Evolutionary conservation across 1,140 invertebrate species (phyloP).

Genomic region (Papilio helenus): DNA sequence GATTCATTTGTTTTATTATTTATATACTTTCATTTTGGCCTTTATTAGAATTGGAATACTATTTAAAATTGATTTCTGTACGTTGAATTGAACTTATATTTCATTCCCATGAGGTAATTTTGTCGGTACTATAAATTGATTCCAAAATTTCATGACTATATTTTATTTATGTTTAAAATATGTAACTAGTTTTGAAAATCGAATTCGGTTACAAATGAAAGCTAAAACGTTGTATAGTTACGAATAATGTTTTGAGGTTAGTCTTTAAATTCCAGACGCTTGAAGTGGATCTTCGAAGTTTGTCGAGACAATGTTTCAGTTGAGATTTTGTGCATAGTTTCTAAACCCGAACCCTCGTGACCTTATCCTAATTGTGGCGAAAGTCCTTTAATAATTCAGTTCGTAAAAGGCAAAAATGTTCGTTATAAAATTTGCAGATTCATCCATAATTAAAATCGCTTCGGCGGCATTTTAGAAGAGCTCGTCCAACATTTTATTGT

Average conservation of each 20-base stretch:
- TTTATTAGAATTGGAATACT: too few species aligned
- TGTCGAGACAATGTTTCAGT: constrained; percentile 28
- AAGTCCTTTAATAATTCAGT: constrained; percentile 37
- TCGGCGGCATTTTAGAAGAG: constrained; percentile 20
- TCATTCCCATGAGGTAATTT: too few species aligned
- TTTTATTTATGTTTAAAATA: too few species aligned
- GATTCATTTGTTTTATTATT: not conserved
- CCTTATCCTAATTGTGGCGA: constrained; percentile 39
- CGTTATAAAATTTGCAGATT: constrained; percentile 37
- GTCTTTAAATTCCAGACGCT: constrained; percentile 30
- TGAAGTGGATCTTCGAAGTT: constrained; percentile 22
- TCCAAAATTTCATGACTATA: too few species aligned
- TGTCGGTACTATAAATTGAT: too few species aligned
- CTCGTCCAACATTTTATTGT: constrained; percentile 33
- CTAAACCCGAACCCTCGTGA: constrained; percentile 28
- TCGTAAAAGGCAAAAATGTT: constrained; percentile 38
- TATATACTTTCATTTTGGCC: too few species aligned
- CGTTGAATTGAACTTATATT: too few species aligned
- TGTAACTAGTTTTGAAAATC: not conserved
- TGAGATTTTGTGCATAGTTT: constrained; percentile 39
- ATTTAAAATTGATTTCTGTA: too few species aligned
- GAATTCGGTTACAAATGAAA: not conserved
- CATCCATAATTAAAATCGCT: constrained; percentile 40
- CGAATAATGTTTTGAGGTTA: constrained; percentile 12
- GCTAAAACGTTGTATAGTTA: constrained; percentile 19